A percentile compares a stretch with the other conserved stretches of the same genome.
phyloP scores from a whole-genome alignment of 2,797 vertebrate genomes.

The Enteromius afrohamiltoni region DNA sequence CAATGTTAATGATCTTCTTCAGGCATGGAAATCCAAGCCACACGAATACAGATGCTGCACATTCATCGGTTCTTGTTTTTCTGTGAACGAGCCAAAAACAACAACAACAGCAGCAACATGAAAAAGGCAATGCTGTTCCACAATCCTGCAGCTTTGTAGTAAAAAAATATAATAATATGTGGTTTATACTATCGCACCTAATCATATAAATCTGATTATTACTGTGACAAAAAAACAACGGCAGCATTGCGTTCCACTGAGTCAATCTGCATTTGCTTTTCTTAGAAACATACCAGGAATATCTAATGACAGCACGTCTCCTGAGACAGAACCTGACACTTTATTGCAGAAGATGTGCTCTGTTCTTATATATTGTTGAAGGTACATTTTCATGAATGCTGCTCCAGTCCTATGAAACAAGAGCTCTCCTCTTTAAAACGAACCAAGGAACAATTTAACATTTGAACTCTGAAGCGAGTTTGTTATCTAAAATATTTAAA shows the following conservation, averaged over 20 bases:
- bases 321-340: conserved; percentile 44
- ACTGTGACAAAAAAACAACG: conserved; percentile 41
- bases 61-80: conserved; percentile 46
- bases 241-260: conserved; percentile 39
- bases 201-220: conserved; percentile 50
- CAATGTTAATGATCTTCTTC: conserved; percentile 79
- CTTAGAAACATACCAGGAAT: conserved; percentile 38
- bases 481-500: background rate
- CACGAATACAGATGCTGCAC: conserved; percentile 65
- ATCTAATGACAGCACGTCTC: conserved; percentile 50
- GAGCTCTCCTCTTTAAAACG: background rate
- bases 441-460: conserved; percentile 16
- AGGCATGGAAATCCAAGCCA: conserved; percentile 74
- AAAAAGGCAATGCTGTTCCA: conserved; percentile 46
- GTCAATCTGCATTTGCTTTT: conserved; percentile 48
- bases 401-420: background rate
- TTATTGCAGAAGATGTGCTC: conserved; percentile 34
- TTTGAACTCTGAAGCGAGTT: background rate
- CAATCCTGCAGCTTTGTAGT: conserved; percentile 51
- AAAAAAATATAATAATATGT: conserved; percentile 14
- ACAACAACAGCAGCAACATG: conserved; percentile 34
- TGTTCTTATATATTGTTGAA: conserved; percentile 34
- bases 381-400: conserved; percentile 1
- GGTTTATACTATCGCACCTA: conserved; percentile 45
- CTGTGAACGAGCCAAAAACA: conserved; percentile 46